These are phyloP conservation scores for Noctua janthina DNA, from an alignment of 2,888 invertebrate genomes.

Conservation along the genomic window DNA sequence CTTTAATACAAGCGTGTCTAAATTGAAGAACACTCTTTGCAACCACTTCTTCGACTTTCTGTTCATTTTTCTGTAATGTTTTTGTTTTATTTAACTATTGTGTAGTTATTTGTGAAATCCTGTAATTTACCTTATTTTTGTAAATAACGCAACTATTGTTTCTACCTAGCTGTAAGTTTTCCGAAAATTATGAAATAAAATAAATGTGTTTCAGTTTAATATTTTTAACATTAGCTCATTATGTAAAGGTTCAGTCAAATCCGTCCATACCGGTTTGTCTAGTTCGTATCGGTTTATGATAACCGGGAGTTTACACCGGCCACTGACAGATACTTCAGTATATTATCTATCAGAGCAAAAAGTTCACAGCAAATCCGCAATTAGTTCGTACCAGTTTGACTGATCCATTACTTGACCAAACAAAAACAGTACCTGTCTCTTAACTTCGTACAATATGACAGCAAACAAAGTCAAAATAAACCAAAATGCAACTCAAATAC, in stretches of 20 bases:
- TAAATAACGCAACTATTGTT: too few species aligned
- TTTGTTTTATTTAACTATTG: too few species aligned
- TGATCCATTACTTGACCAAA: background rate
- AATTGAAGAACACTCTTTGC: too few species aligned
- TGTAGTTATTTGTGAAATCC: too few species aligned
- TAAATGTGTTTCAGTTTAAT: background rate
- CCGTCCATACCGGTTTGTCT: background rate
- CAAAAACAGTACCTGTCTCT: background rate
- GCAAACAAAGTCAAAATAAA: background rate
- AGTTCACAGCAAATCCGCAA: background rate
- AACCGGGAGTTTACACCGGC: background rate
- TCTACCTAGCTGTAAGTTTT: too few species aligned
- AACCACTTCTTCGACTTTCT: too few species aligned
- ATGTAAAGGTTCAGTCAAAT: background rate
- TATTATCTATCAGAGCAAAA: background rate
- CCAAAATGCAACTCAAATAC: background rate
- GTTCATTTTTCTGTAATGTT: too few species aligned
- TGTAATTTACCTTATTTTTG: too few species aligned
- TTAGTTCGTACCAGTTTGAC: background rate
- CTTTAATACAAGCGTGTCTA: too few species aligned
- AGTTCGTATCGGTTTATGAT: background rate
- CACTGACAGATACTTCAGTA: background rate
- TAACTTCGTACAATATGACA: background rate
- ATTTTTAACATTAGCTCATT: background rate
- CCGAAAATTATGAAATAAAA: too few species aligned